These are phyloP conservation scores for Leucosticte australis DNA, from an alignment of 2,113 vertebrate species.

Conservation along the genomic window DNA sequence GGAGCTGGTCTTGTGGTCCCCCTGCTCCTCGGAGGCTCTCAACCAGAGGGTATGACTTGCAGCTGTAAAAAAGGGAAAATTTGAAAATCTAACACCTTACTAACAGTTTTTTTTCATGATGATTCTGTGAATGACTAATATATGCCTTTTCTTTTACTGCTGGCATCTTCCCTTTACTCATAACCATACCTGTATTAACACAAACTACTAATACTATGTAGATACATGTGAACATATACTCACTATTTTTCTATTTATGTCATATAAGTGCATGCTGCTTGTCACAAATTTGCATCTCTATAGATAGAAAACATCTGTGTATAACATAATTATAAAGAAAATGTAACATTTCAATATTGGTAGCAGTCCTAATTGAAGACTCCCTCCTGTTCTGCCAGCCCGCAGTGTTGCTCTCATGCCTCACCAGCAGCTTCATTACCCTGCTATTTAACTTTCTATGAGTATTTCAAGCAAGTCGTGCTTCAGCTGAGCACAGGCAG, in stretches of 20 bases:
- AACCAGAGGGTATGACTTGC: neutral
- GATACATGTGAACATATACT: neutral
- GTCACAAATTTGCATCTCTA: neutral
- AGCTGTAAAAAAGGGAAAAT: neutral
- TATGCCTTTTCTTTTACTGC: neutral
- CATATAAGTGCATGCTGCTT: neutral
- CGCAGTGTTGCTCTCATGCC: fast-evolving
- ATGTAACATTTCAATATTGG: fast-evolving
- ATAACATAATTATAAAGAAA: neutral
- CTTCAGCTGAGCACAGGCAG: neutral
- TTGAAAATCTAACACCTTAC: neutral
- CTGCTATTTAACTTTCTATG: neutral
- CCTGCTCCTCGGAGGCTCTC: neutral
- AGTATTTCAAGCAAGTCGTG: neutral
- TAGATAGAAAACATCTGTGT: neutral
- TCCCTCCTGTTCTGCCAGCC: neutral
- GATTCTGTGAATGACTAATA: neutral
- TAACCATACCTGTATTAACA: neutral
- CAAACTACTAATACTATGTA: neutral
- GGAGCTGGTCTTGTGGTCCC: neutral
- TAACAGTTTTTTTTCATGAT: neutral
- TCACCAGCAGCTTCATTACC: neutral
- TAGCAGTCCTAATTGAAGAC: neutral
- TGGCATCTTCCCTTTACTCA: neutral
- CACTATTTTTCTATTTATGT: neutral